These are phyloP conservation scores for Adela reaumurella DNA, from an alignment of 2,888 invertebrate species.

Conservation along the genomic window DNA sequence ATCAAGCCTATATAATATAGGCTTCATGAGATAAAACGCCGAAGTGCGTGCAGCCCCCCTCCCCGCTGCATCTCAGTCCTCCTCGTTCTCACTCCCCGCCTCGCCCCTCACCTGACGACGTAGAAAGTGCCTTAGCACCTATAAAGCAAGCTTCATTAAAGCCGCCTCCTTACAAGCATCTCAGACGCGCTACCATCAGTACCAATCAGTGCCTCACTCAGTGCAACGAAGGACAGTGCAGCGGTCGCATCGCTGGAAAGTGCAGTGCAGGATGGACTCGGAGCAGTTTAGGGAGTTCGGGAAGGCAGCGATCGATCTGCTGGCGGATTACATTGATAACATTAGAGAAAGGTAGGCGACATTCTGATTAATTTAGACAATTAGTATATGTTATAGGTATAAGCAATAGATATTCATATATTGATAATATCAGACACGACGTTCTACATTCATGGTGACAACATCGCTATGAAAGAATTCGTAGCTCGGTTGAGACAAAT, in stretches of 20 bases:
- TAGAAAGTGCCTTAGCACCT: background rate
- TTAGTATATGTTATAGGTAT: background rate
- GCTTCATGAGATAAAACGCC: background rate
- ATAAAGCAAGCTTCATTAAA: background rate
- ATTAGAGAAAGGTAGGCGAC: constrained; percentile 69
- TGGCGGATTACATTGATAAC: constrained; percentile 86
- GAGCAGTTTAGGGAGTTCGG: constrained; percentile 79
- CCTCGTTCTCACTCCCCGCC: background rate
- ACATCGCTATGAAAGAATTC: too few species aligned
- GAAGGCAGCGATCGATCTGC: constrained; percentile 82
- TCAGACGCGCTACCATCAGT: background rate
- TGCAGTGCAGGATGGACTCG: constrained; percentile 61
- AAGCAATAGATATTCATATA: background rate
- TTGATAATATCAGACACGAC: too few species aligned
- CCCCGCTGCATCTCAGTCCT: background rate
- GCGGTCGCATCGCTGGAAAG: background rate
- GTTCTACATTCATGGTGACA: too few species aligned
- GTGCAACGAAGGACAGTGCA: background rate
- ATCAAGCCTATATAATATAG: background rate
- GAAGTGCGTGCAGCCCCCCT: background rate
- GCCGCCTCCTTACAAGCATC: background rate
- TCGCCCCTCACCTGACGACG: background rate
- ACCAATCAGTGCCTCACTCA: background rate
- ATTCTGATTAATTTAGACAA: too few species aligned
- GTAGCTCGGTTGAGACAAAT: too few species aligned